A percentile compares a stretch with the other conserved stretches of the same genome.
Conservation (phyloP, 1,140 invertebrate species). For the Dreissena polymorpha region DNA sequence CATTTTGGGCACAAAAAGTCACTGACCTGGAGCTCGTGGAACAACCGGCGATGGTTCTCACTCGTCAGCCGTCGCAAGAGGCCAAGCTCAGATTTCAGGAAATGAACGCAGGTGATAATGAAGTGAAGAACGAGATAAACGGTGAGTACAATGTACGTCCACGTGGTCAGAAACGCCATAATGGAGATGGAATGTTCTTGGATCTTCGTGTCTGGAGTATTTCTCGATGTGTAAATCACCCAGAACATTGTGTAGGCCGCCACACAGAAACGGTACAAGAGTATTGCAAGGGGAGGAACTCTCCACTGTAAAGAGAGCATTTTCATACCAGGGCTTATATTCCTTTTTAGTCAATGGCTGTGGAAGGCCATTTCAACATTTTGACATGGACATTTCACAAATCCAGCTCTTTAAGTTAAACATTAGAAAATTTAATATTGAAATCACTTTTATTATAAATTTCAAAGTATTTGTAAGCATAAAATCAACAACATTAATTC, state of each 20-base stretch:
- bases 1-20: too few relatives aligned
- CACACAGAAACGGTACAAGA: conserved; percentile 57
- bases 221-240: conserved; percentile 24
- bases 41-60: conserved; percentile 35
- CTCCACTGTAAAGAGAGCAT: conserved; percentile 59
- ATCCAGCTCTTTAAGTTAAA: too few relatives aligned
- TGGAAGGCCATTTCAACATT: background rate
- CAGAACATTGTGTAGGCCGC: conserved; percentile 43
- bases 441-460: too few relatives aligned
- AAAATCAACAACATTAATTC: too few relatives aligned
- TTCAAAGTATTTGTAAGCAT: too few relatives aligned
- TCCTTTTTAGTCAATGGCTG: background rate
- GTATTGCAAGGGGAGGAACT: conserved; percentile 44
- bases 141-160: conserved; percentile 70
- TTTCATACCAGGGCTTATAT: background rate
- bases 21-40: conserved; percentile 33
- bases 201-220: background rate
- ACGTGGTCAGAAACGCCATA: conserved; percentile 68
- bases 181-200: conserved; percentile 26
- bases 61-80: background rate
- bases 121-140: conserved; percentile 63
- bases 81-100: background rate
- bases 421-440: too few relatives aligned
- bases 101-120: conserved; percentile 41
- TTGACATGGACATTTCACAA: background rate